Base-by-base conservation (phyloP, 1,140 invertebrate species). In the Camponotus pennsylvanicus region DNA sequence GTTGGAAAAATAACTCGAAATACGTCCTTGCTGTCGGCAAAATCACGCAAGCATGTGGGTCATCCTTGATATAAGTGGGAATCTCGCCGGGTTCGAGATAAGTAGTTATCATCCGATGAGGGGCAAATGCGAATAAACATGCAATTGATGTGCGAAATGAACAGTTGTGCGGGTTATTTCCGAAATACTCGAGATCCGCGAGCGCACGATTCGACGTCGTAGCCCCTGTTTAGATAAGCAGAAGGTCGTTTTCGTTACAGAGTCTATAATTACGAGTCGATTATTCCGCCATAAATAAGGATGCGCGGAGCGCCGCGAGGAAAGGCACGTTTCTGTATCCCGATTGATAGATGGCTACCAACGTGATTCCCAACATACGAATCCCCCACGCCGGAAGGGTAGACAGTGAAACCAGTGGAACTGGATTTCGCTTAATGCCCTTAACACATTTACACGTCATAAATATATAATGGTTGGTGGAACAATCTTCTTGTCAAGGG, bases 241-340 rank as follows among this genome's bases (percentile, higher is more conserved):
- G 77, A 92, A 92, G 89, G 89, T 91, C 87, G 88, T 85, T 88
- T 89, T 89, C 75, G 78, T 83, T 73, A 67, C 86, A 89, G 80
- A 91, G 90, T 75, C 91, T 93, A 91, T 94, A 95, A 95, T 95
- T 94, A 94, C 86, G 92, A 90, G 40, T 87, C 91, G 92, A 95
- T 94, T 93, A 92, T 93, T 92, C 91, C 91, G 89, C 92, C 91
- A 93, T 94, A 95, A 94, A 94, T 94, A 94, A 93, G 88, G 87
- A 90, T 88, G 32, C 15, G 70, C 49, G 55, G 34, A 83, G 42
- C 49, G 59, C 71, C 70, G 55, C 82, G 76, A 85, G 52, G 52
- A 42, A 42, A 79, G 87, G 57, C 69, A 80, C 64, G 79, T 79
- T 86, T 86, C 71, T 77, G 59, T 66, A 57, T 37, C 34, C 66